A percentile compares a stretch with the other conserved stretches of the same genome.
These are phyloP conservation scores for Paragorgia papillata DNA, from an alignment of 92 coral and sea anemone genomes.

Conservation along the genomic window DNA sequence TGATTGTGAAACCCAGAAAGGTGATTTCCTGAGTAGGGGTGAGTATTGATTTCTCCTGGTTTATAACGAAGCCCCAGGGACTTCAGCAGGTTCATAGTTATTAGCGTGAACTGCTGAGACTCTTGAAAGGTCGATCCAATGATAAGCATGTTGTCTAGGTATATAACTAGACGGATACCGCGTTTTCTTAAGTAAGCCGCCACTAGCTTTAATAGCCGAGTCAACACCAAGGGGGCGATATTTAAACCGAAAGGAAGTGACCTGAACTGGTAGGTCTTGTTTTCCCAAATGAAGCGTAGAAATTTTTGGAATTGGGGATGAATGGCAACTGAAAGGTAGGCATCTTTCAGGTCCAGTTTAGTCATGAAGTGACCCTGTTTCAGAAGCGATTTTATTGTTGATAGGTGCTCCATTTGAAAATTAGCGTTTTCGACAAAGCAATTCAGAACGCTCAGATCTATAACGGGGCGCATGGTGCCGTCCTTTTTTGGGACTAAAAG, in stretches of 20 bases:
- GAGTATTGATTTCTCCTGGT: slow-evolving; percentile 43
- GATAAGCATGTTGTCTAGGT: slow-evolving; percentile 59
- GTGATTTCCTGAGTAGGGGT: slow-evolving; percentile 46
- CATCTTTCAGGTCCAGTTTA: slow-evolving; percentile 51
- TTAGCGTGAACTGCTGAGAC: slow-evolving; percentile 24
- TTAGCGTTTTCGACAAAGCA: slow-evolving; percentile 46
- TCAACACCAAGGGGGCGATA: slow-evolving; percentile 43
- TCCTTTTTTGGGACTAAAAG: slow-evolving; percentile 48
- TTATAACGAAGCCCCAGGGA: slow-evolving; percentile 46
- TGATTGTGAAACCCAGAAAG: slow-evolving; percentile 51
- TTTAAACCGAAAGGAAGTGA: slow-evolving; percentile 54
- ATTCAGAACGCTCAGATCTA: slow-evolving; percentile 47
- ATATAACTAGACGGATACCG: slow-evolving; percentile 44
- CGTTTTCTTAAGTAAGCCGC: slow-evolving; percentile 51
- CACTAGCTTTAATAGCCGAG: slow-evolving; percentile 47
- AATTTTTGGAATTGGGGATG: slow-evolving; percentile 53
- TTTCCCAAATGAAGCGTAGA: slow-evolving; percentile 52
- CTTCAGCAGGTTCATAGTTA: slow-evolving; percentile 37
- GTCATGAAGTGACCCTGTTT: slow-evolving; percentile 57
- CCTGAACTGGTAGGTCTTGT: slow-evolving; percentile 30
- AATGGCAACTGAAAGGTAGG: slow-evolving; percentile 51
- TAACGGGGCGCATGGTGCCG: slow-evolving; percentile 38
- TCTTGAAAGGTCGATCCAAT: slow-evolving; percentile 41
- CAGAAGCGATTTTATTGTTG: slow-evolving; percentile 49
- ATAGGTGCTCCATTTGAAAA: slow-evolving; percentile 57